These are phyloP conservation scores for Balanococcus diminutus DNA, from an alignment of 2,888 invertebrate species.

Conservation along the genomic window DNA sequence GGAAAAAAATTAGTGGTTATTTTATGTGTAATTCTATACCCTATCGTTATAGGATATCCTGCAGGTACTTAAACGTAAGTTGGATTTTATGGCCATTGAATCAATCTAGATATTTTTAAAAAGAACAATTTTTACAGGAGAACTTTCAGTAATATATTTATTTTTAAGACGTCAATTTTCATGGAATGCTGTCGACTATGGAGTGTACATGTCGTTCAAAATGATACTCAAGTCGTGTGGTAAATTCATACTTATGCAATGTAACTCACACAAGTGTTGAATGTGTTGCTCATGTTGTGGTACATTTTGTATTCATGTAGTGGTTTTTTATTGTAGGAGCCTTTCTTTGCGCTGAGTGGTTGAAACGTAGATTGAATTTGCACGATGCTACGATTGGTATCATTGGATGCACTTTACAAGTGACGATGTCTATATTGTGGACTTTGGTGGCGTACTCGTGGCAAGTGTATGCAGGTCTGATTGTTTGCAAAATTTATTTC, in stretches of 20 bases:
- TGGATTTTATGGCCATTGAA: neutral
- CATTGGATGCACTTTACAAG: neutral
- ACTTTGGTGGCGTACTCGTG: neutral
- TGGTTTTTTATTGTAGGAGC: neutral
- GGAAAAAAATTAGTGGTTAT: neutral
- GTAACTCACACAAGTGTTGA: neutral
- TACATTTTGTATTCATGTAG: no score
- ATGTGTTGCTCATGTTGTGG: no score
- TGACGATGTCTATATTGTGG: neutral
- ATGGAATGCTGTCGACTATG: slow-evolving; percentile 2
- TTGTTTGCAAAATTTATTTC: no score
- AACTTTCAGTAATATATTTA: neutral
- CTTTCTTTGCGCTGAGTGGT: neutral
- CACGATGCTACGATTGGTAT: slow-evolving; percentile 9
- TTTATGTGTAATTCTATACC: neutral
- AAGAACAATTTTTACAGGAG: neutral
- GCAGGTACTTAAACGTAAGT: neutral
- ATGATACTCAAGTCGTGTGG: neutral
- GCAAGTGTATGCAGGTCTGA: slow-evolving; percentile 18
- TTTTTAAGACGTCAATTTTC: neutral
- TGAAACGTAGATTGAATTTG: neutral
- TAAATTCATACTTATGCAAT: neutral
- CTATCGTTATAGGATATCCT: neutral
- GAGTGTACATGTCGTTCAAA: slow-evolving; percentile 4
- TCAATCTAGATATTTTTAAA: neutral